phyloP scores from a whole-genome alignment of 2,888 invertebrate species.

The Nycteola revayana region DNA sequence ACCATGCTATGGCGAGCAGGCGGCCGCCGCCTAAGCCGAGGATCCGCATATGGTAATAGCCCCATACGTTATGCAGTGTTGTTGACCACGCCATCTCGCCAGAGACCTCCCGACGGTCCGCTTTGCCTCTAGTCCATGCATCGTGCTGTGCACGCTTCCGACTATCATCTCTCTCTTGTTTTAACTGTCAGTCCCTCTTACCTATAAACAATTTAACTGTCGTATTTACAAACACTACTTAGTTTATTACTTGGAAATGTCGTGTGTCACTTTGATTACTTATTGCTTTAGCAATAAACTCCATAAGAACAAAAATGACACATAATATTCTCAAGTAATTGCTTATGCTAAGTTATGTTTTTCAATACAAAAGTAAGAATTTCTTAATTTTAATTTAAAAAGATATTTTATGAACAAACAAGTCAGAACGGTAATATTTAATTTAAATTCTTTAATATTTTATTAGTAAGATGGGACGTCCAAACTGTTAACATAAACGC shows the following conservation, averaged over 20 bases:
- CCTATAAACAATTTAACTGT: slow-evolving; percentile 5
- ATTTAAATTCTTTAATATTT: slow-evolving; percentile 11
- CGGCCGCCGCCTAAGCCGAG: slow-evolving; percentile 94
- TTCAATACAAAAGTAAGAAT: no score
- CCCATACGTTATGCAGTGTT: slow-evolving; percentile 59
- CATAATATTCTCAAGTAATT: no score
- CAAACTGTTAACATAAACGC: slow-evolving; percentile 24
- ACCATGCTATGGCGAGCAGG: slow-evolving; percentile 82
- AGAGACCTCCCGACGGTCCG: slow-evolving; percentile 70
- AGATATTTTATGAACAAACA: no score
- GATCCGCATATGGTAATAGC: slow-evolving; percentile 94
- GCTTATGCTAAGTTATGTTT: no score
- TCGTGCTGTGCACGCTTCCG: slow-evolving; percentile 74
- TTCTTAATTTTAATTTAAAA: no score
- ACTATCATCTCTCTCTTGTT: slow-evolving; percentile 50
- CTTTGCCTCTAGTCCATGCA: slow-evolving; percentile 64
- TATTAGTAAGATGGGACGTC: no score
- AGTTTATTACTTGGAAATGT: no score
- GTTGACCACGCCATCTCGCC: slow-evolving; percentile 45
- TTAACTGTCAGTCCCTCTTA: slow-evolving; percentile 26
- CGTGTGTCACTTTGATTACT: no score
- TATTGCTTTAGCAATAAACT: no score
- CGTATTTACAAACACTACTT: no score
- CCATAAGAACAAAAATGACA: no score
- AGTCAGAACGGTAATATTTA: no score